These are phyloP conservation scores for Cladorhizidae sp. DNA, from an alignment of 37 sponge, comb jelly and placozoan species.

Conservation along the genomic window DNA sequence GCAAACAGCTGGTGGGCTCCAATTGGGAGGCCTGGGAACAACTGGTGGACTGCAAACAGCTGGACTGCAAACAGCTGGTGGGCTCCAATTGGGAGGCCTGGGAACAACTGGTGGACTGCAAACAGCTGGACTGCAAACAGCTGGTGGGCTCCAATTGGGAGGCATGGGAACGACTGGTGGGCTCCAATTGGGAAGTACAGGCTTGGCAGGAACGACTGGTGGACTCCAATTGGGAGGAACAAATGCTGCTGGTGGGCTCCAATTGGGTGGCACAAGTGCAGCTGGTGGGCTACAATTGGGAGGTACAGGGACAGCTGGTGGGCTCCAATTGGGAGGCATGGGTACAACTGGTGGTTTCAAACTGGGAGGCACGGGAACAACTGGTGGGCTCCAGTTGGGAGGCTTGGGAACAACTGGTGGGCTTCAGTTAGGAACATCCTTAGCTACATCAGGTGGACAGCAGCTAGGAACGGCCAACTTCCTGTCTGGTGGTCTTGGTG, in stretches of 20 bases:
- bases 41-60: too few relatives aligned
- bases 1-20: too few relatives aligned
- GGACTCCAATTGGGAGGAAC: slow-evolving; percentile 6
- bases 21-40: too few relatives aligned
- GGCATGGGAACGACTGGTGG: slow-evolving; percentile 16
- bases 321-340: slow-evolving; percentile 7
- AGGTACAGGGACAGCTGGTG: slow-evolving; percentile 5
- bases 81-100: not conserved
- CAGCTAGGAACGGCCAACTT: not conserved
- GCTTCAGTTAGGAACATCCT: not conserved
- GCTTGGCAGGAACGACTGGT: too few relatives aligned
- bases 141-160: not conserved
- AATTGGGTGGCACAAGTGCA: not conserved
- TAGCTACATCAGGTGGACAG: slow-evolving; percentile 10
- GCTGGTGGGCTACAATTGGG: not conserved
- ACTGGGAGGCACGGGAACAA: not conserved
- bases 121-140: not conserved
- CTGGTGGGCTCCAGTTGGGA: slow-evolving; percentile 27
- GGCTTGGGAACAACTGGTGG: not conserved
- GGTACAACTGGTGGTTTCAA: not conserved
- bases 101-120: not conserved
- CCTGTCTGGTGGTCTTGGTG: slow-evolving; percentile 8
- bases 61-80: too few relatives aligned
- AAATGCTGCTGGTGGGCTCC: slow-evolving; percentile 11
- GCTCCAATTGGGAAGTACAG: not conserved